A percentile compares a stretch with the other conserved stretches of the same genome.
Conservation (phyloP, 2,113 vertebrate species). For the Agapornis roseicollis region DNA sequence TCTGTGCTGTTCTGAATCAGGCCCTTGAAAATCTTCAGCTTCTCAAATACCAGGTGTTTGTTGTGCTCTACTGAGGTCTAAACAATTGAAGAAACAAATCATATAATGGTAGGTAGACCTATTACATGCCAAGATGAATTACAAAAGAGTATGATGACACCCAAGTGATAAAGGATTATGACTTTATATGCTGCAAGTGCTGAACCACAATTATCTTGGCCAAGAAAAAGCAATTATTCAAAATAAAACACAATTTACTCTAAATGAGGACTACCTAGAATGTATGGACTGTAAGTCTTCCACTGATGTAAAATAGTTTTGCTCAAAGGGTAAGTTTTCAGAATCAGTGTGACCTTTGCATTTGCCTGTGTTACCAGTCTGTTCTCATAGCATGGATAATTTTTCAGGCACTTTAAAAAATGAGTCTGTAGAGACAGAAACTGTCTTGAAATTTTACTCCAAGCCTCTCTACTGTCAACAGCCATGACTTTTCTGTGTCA, state of each 20-base stretch:
- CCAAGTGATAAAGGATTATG: not conserved
- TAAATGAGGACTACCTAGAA: too few species aligned
- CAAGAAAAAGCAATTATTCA: conserved; percentile 8
- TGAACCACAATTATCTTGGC: conserved; percentile 7
- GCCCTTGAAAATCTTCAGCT: not conserved
- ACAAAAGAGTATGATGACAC: not conserved
- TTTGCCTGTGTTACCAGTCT: not conserved
- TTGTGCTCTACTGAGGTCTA: not conserved
- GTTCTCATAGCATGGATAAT: not conserved
- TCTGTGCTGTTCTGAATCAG: not conserved
- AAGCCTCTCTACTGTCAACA: not conserved
- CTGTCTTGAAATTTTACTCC: not conserved
- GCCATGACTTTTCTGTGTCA: rapidly evolving
- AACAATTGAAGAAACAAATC: not conserved
- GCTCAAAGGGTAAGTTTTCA: not conserved
- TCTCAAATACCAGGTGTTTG: not conserved
- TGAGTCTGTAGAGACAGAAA: not conserved
- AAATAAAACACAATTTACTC: conserved; percentile 3
- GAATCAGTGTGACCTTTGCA: not conserved
- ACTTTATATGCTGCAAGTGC: not conserved
- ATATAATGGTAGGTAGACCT: not conserved
- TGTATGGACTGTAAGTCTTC: too few species aligned
- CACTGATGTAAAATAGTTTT: not conserved
- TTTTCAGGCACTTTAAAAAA: not conserved
- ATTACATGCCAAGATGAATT: not conserved